phyloP scores from a whole-genome alignment of 1,140 invertebrate species.

The Penaeus vannamei region DNA sequence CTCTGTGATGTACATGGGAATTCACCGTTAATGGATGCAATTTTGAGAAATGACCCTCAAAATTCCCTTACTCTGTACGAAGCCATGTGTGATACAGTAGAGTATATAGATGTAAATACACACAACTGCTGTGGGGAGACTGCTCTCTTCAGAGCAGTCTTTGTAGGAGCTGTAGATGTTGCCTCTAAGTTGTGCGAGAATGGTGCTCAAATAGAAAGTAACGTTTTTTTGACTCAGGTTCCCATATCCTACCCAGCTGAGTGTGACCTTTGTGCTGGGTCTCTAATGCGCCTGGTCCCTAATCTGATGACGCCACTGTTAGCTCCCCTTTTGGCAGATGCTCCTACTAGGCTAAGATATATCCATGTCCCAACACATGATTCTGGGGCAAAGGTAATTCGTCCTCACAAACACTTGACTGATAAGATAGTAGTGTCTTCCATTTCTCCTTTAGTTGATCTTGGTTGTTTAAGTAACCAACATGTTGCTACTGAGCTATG shows the following conservation, averaged over 20 bases:
- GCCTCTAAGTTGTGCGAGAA: constrained; percentile 28
- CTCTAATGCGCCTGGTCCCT: background rate
- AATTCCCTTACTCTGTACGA: constrained; percentile 39
- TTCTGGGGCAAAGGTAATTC: background rate
- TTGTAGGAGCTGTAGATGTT: constrained; percentile 51
- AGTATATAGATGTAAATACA: constrained; percentile 41
- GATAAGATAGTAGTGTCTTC: constrained; percentile 50
- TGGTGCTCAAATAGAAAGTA: constrained; percentile 23
- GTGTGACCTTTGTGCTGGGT: constrained; percentile 6
- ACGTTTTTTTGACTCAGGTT: background rate
- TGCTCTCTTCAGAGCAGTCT: constrained; percentile 48
- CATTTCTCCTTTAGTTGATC: constrained; percentile 52
- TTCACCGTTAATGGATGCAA: constrained; percentile 54
- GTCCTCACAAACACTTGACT: constrained; percentile 53
- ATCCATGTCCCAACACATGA: constrained; percentile 44
- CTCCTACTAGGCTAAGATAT: constrained; percentile 46
- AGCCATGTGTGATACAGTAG: constrained; percentile 46
- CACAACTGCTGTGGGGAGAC: constrained; percentile 56
- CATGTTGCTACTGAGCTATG: constrained; percentile 5
- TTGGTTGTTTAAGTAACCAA: constrained; percentile 38
- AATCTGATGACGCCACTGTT: constrained; percentile 42
- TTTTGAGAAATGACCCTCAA: constrained; percentile 42
- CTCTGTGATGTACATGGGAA: constrained; percentile 53
- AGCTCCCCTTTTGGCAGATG: constrained; percentile 50
- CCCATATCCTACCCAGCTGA: background rate